phyloP scores from a whole-genome alignment of 2,888 invertebrate species.

The Metallyticus violacea region DNA sequence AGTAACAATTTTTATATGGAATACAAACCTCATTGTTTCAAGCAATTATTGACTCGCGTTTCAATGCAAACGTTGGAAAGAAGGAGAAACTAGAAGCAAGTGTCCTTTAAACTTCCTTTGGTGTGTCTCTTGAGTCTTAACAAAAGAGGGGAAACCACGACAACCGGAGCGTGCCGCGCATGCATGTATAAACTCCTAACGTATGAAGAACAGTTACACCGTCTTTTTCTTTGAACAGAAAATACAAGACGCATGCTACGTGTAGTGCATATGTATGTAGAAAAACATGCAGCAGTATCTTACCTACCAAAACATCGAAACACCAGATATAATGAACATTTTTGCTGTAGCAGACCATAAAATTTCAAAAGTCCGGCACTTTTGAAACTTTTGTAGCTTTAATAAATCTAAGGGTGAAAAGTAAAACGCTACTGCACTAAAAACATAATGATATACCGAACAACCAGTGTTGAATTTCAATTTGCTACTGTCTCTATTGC shows the following conservation, averaged over 20 bases:
- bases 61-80: background rate
- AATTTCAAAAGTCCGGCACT: too few species aligned
- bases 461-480: too few species aligned
- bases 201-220: background rate
- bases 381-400: too few species aligned
- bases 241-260: too few species aligned
- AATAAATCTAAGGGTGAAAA: too few species aligned
- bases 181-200: background rate
- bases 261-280: background rate
- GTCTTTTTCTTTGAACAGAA: background rate
- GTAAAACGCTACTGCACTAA: too few species aligned
- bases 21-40: background rate
- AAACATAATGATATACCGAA: too few species aligned
- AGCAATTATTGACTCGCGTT: background rate
- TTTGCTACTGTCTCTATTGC: too few species aligned
- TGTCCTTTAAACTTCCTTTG: background rate
- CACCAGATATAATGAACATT: too few species aligned
- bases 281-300: background rate
- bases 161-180: background rate
- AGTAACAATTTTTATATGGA: too few species aligned
- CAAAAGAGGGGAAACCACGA: background rate
- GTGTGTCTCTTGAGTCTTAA: background rate
- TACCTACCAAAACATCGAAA: too few species aligned
- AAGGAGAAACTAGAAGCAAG: background rate
- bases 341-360: too few species aligned